phyloP scores from a whole-genome alignment of 2,888 invertebrate species.

The Tryphoninae sp. region DNA sequence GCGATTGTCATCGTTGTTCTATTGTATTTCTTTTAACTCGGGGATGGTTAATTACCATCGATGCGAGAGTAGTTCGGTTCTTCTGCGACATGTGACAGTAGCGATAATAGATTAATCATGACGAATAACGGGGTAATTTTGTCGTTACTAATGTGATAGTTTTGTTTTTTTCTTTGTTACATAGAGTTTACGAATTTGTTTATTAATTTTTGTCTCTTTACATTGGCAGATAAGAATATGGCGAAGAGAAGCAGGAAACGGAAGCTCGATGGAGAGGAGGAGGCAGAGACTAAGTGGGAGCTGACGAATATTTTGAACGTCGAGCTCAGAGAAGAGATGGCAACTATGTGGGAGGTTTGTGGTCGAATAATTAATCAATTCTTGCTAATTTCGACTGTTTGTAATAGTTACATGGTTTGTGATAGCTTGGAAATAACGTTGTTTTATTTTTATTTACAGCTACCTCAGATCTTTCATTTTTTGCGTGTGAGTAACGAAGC shows the following conservation, averaged over 20 bases:
- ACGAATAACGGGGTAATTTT: background rate
- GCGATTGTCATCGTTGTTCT: conserved; percentile 23
- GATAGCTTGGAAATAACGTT: conserved; percentile 50
- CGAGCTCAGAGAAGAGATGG: conserved; percentile 79
- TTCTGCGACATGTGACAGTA: no score
- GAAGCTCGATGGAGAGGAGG: conserved; percentile 80
- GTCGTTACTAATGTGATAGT: background rate
- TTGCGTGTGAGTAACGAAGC: conserved; percentile 82
- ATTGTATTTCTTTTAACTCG: background rate
- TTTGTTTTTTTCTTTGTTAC: background rate
- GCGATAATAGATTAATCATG: background rate
- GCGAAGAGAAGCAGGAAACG: conserved; percentile 74
- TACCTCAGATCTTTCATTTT: conserved; percentile 84
- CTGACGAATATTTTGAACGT: conserved; percentile 79
- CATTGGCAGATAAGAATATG: conserved; percentile 65
- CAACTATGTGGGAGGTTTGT: conserved; percentile 84
- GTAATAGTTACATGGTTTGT: conserved; percentile 13
- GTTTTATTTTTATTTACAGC: conserved; percentile 75
- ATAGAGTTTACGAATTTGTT: background rate
- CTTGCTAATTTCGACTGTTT: background rate
- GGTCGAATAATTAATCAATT: background rate
- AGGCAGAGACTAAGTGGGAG: conserved; percentile 81
- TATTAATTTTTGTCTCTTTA: conserved; percentile 3
- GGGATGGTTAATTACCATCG: background rate
- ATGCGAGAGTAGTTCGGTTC: no score